Percentiles rank a stretch among this genome's conserved stretches.
phyloP scores from a whole-genome alignment of 2,797 vertebrate genomes.

The Crocodylus rhombifer region DNA sequence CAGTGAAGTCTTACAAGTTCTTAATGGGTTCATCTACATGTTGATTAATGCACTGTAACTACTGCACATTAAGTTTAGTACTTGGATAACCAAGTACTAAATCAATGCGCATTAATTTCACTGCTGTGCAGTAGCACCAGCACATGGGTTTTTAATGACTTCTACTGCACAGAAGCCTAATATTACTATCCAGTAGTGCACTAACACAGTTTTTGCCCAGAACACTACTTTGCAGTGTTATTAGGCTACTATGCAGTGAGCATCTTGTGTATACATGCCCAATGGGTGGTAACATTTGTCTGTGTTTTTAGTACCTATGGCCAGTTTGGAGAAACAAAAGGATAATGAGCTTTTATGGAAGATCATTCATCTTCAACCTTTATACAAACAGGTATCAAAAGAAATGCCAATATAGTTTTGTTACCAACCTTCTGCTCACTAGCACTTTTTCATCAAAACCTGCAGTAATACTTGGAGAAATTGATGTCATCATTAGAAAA shows the following conservation, averaged over 20 bases:
- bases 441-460: not conserved
- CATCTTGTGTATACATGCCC: not conserved
- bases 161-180: no score
- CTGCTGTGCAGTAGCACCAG: no score
- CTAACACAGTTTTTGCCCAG: no score
- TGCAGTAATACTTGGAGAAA: constrained; percentile 7
- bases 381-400: constrained; percentile 59
- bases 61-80: no score
- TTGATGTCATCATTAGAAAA: constrained; percentile 29
- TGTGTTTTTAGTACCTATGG: constrained; percentile 52
- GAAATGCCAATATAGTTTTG: constrained; percentile 26
- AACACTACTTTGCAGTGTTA: no score
- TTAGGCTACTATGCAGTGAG: no score
- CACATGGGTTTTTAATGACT: no score
- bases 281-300: constrained; percentile 38
- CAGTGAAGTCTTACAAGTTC: constrained; percentile 27
- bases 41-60: no score
- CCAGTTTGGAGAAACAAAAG: constrained; percentile 48
- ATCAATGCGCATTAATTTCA: not conserved
- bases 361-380: constrained; percentile 54
- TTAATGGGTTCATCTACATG: no score
- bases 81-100: no score
- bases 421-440: not conserved
- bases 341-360: constrained; percentile 60
- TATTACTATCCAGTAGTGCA: no score